Base-by-base conservation (phyloP, 2,797 vertebrate species). In the Gymnothorax javanicus region DNA sequence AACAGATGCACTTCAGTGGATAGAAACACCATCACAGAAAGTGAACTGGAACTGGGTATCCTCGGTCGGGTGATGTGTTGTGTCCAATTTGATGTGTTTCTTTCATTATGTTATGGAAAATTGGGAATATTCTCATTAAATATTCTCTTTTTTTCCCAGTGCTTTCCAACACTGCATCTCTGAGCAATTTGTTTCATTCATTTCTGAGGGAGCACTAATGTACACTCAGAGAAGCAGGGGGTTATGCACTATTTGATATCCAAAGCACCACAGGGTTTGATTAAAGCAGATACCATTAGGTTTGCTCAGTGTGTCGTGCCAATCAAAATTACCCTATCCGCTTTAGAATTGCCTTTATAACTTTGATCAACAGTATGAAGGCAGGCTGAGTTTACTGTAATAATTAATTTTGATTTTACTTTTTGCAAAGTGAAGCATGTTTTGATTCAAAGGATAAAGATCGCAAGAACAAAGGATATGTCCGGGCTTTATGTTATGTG, bases 401-500 rank as follows among this genome's bases (percentile, higher is more conserved):
- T 43, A 79, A 79, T 50, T 6, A 79, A 79, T 79, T 54, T 17
- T 79, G 17, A 52, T 20, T 50, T 50, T 7, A 15, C 50, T 54
- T 6, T 79, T 79, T 79, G 20, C 33, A 77, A 77, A 52, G 73
- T 13, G 52, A 77, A 52, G 43, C 75, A 54, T 79, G 75, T 52
- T 79, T 79, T 79, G 43, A 79, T 33, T 79, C 75, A 79, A 79
- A 79, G 50, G 75, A 79, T 50, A 54, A 79, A 43, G 33, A 20
- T 5, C 13, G 23, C 75, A 17, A 54, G 33, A 79, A 79, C 75
- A 54, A 54, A 79, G 75, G 50, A 23, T 43, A 79, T 54, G 50
- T 52, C 75, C 52, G 43, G 13, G 75, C 33, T 79, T 54, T 13
- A 79, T 79, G 75, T 79, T n/a, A 5, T 54, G 75, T 79, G 75